Evolutionary conservation across 2,888 invertebrate species (phyloP).

Genomic region (Pandemis cinnamomeana): DNA sequence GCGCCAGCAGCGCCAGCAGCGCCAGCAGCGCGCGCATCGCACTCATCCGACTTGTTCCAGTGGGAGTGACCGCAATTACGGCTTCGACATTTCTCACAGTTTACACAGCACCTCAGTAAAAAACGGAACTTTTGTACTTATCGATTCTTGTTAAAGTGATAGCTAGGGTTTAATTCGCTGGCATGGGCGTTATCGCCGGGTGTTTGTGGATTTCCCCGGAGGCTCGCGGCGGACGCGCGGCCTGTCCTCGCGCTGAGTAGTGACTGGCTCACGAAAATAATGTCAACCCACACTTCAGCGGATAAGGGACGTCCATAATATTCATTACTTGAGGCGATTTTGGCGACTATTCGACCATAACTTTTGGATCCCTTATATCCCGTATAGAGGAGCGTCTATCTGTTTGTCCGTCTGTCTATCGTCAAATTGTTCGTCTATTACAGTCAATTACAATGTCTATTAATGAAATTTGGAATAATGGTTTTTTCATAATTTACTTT

Average conservation of each 20-base stretch:
- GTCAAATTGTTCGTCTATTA: too few species aligned
- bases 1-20: constrained; percentile 7
- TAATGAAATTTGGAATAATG: too few species aligned
- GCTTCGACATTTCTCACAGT: neutral
- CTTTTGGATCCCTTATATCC: too few species aligned
- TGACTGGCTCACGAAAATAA: neutral
- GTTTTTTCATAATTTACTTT: too few species aligned
- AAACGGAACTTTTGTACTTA: neutral
- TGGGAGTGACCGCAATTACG: neutral
- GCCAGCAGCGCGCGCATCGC: constrained; percentile 5
- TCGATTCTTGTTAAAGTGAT: neutral
- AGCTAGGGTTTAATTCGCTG: neutral
- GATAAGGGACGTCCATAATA: neutral
- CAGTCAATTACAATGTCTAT: too few species aligned
- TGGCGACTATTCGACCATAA: too few species aligned
- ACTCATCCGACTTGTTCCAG: neutral
- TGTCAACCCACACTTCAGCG: neutral
- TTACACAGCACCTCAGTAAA: neutral
- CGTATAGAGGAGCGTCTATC: too few species aligned
- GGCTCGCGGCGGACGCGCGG: neutral
- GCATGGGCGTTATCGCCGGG: neutral
- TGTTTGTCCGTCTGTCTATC: too few species aligned
- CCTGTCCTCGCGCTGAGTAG: neutral
- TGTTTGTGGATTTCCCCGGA: neutral
- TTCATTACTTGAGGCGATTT: too few species aligned